Base-by-base conservation (phyloP, 1,140 invertebrate genomes). In the Drosophila saltans region DNA sequence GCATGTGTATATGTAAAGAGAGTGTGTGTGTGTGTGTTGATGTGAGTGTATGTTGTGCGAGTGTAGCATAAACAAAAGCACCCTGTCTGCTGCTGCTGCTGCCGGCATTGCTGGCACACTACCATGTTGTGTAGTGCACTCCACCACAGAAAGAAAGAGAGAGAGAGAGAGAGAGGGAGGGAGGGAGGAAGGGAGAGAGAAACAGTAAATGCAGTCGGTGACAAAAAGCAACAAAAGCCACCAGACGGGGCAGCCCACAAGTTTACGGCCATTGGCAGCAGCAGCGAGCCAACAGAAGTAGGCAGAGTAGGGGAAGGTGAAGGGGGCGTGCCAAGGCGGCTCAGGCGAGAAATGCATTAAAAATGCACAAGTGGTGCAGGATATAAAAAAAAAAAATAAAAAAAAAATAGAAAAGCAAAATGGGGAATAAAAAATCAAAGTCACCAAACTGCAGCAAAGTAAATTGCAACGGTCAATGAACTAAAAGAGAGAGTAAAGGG, bases 291-390 rank as follows among this genome's bases (percentile, higher is more conserved):
- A 21, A 5, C 43, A 45, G 8, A 3, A 16, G 4, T 3, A 16
- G n/a, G 0, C 5, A 11, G 43, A 48, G 45, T 9, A 39, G 43
- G 21, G 45, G 21, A 8, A 21, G 7, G 6, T 2, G 45, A 6
- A 45, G 43, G 43, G 1, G 43, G 5, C 43, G 43, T 21, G 43
- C 43, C 16, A 30, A 55, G 21, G 33, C 26, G 21, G 40, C 40
- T 57, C 56, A 67, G 78, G 41, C 65, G 48, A 57, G 21, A 66
- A 70, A 72, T 86, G 69, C 80, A 86, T 88, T 86, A 77, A 82
- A 86, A 83, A 86, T 88, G 68, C 84, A 80, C 76, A 88, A 83
- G 68, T 77, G 64, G 69, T 30, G 80, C 72, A 78, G 76, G 76
- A 78, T 78, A 62, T 66, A 72, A 48, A 67, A 64, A 63, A 24